phyloP scores from a whole-genome alignment of 2,888 invertebrate species.

The Periphyllus acericola region DNA sequence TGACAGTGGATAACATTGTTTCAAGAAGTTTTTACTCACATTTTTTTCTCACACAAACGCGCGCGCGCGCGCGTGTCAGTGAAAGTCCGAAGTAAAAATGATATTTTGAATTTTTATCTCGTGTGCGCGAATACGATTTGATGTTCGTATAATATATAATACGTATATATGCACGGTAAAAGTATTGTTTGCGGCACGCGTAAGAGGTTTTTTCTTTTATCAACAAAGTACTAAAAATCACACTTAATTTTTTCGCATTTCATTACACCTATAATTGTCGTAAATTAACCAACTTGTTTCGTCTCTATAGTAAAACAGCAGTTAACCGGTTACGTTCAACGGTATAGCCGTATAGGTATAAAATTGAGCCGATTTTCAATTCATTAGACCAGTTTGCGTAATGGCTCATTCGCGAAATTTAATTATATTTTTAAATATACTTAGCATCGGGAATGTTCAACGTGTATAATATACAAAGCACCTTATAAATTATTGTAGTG shows the following conservation, averaged over 20 bases:
- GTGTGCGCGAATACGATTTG: not conserved
- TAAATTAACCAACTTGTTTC: constrained; percentile 31
- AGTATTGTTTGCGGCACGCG: constrained; percentile 16
- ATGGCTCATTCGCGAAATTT: constrained; percentile 34
- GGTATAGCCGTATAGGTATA: not conserved
- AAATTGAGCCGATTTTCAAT: constrained; percentile 26
- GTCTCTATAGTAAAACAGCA: not conserved
- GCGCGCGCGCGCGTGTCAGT: not conserved
- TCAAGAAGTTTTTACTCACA: constrained; percentile 31
- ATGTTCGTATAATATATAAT: not conserved
- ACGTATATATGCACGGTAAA: constrained; percentile 10
- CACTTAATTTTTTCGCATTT: constrained; percentile 6
- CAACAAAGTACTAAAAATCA: not conserved
- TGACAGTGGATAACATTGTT: constrained; percentile 24
- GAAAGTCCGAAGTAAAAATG: constrained; percentile 42
- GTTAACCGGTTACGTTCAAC: constrained; percentile 21
- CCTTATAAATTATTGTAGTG: not conserved
- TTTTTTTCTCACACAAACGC: constrained; percentile 15
- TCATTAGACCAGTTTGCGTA: constrained; percentile 35
- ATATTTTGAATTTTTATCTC: constrained; percentile 7
- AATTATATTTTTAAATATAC: constrained; percentile 24
- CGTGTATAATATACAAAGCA: not conserved
- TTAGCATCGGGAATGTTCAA: not conserved
- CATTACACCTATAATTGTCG: not conserved
- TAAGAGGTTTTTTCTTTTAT: constrained; percentile 23